Conservation (phyloP, 2,797 vertebrate genomes). For the Psittacula echo region DNA sequence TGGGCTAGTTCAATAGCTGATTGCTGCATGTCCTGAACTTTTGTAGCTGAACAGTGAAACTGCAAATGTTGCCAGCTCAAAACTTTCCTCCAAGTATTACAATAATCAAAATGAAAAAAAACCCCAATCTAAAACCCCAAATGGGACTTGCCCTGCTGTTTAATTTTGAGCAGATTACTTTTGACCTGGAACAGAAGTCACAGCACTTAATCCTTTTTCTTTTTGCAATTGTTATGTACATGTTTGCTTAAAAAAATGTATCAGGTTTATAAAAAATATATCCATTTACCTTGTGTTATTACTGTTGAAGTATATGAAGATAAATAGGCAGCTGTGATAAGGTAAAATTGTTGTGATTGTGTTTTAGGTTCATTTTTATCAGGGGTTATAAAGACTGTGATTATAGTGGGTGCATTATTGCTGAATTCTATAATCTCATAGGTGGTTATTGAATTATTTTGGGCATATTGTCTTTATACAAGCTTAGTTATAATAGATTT, state of each 20-base stretch:
- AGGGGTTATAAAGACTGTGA: not conserved
- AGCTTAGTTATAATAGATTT: not conserved
- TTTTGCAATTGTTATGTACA: not conserved
- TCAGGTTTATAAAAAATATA: not conserved
- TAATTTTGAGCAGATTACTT: not conserved
- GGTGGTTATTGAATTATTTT: not conserved
- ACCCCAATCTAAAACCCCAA: not conserved
- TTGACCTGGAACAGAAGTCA: not conserved
- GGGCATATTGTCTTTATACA: not conserved
- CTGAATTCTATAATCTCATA: not conserved
- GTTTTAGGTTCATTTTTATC: not conserved
- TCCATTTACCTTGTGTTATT: not conserved
- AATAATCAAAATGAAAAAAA: not conserved
- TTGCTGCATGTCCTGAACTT: not conserved
- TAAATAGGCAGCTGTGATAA: not conserved
- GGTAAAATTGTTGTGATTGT: not conserved
- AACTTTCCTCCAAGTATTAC: not conserved
- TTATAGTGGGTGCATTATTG: not conserved
- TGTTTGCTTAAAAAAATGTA: not conserved
- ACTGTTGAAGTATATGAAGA: not conserved
- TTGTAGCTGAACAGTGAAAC: not conserved
- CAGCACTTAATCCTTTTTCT: not conserved
- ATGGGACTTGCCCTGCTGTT: not conserved
- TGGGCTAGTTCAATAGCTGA: not conserved
- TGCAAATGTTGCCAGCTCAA: not conserved